A percentile compares a stretch with the other conserved stretches of the same genome.
Evolutionary conservation across 2,113 vertebrate genomes (phyloP).

Genomic region (Tauraco erythrolophus): DNA sequence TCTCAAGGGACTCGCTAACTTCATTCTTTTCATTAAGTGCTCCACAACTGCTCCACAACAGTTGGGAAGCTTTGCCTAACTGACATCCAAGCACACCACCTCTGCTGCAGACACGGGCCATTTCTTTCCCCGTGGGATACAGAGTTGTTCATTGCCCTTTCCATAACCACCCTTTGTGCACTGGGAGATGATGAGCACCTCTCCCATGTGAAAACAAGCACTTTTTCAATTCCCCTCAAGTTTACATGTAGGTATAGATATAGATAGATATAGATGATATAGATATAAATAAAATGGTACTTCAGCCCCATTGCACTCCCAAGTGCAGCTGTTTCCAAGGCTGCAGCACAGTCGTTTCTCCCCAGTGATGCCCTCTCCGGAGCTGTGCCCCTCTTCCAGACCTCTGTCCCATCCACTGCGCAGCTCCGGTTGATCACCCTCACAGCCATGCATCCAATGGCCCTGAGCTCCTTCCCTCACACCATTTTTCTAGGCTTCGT

Average conservation of each 20-base stretch:
- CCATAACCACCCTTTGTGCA: neutral
- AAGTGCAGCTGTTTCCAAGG: neutral
- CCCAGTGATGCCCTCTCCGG: neutral
- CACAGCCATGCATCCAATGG: fast-evolving
- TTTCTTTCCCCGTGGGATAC: neutral
- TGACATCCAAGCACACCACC: neutral
- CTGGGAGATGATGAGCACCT: fast-evolving
- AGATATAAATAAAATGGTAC: neutral
- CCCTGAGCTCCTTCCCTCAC: neutral
- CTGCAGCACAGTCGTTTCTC: neutral
- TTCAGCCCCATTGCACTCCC: neutral
- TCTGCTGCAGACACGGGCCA: neutral
- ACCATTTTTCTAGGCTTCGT: neutral
- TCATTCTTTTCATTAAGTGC: neutral
- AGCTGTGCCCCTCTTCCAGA: neutral
- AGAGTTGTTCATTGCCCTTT: neutral
- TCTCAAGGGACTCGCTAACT: neutral
- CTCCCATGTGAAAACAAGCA: neutral
- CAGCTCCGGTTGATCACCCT: neutral
- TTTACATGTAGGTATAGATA: fast-evolving
- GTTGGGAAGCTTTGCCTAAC: neutral
- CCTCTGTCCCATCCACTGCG: neutral
- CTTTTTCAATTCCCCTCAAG: neutral
- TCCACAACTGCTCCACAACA: neutral
- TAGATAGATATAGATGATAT: neutral